Conservation (phyloP, 2,797 vertebrate species). For the Halcyon badia region DNA sequence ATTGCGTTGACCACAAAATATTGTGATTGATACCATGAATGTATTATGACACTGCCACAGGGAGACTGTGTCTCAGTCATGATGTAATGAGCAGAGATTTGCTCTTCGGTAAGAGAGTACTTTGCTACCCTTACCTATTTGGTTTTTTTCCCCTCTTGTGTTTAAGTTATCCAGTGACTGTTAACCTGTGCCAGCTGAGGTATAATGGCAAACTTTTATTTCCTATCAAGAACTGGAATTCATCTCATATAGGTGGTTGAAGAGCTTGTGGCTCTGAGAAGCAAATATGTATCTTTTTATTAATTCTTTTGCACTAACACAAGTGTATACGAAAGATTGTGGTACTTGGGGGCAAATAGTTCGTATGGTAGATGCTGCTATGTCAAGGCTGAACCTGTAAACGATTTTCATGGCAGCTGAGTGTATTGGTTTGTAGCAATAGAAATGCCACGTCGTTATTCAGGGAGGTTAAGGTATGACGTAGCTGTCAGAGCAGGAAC, state of each 20-base stretch:
- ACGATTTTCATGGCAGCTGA: background rate
- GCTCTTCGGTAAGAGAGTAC: background rate
- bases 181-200: background rate
- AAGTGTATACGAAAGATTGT: accelerated
- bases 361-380: background rate
- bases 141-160: too few relatives aligned
- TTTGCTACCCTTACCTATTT: background rate
- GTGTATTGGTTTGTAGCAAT: background rate
- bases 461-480: accelerated
- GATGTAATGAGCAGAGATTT: background rate
- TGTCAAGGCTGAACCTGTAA: background rate
- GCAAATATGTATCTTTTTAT: accelerated
- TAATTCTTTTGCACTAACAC: background rate
- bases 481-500: background rate
- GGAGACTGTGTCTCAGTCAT: accelerated
- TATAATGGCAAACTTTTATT: background rate
- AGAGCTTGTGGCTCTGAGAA: background rate
- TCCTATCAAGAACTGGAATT: background rate
- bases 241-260: background rate
- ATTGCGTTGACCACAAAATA: background rate
- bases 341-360: background rate
- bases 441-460: background rate
- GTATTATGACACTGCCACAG: accelerated
- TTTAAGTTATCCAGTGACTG: background rate
- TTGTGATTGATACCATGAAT: background rate